Percentiles rank a stretch among this genome's conserved stretches.
Evolutionary conservation across 2,797 vertebrate genomes (phyloP).

Genomic region (Acipenser transmontanus): DNA sequence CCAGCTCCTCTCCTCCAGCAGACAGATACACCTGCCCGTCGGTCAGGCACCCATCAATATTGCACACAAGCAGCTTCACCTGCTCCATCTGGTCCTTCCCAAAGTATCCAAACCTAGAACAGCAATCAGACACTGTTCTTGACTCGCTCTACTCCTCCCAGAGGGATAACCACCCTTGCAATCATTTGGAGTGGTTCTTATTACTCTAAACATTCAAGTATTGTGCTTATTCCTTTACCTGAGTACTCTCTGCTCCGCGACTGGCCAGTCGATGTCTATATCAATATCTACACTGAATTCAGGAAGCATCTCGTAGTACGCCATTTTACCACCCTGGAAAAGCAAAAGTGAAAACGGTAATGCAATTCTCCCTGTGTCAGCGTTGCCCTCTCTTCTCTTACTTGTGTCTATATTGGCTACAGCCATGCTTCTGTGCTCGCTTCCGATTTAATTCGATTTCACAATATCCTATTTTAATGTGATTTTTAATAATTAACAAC

Average conservation of each 20-base stretch:
- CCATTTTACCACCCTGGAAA: constrained; percentile 72
- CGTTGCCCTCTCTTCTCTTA: too few species aligned
- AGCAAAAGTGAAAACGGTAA: not conserved
- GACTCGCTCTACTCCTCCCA: not conserved
- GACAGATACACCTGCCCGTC: constrained; percentile 71
- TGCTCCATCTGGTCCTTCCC: constrained; percentile 66
- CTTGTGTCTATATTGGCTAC: too few species aligned
- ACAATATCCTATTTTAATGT: too few species aligned
- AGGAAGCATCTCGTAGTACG: constrained; percentile 85
- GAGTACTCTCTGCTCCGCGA: constrained; percentile 87
- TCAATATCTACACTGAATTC: constrained; percentile 93
- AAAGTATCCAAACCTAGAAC: constrained; percentile 83
- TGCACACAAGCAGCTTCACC: constrained; percentile 77
- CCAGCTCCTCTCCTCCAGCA: constrained; percentile 62
- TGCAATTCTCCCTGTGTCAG: too few species aligned
- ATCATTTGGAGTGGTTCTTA: too few species aligned
- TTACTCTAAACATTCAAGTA: not conserved
- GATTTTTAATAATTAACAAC: too few species aligned
- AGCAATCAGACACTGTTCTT: constrained; percentile 40
- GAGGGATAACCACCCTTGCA: too few species aligned
- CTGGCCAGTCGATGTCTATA: constrained; percentile 92
- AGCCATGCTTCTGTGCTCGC: too few species aligned
- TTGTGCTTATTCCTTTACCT: constrained; percentile 52
- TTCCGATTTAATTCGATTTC: too few species aligned
- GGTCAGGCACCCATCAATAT: constrained; percentile 74